phyloP scores from a whole-genome alignment of 2,113 vertebrate genomes.

The Phyllostomus hastatus region DNA sequence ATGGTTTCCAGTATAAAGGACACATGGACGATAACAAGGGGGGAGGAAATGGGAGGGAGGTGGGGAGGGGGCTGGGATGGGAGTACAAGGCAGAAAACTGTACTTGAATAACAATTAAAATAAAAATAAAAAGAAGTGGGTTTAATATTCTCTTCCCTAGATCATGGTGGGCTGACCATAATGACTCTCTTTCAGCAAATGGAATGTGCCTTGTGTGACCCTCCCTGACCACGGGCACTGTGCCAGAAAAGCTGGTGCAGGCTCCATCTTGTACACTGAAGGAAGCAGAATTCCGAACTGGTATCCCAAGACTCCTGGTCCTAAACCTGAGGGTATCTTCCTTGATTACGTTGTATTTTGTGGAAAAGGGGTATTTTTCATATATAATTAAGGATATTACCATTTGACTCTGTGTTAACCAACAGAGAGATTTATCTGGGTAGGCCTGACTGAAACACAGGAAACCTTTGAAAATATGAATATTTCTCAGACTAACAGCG shows the following conservation, averaged over 20 bases:
- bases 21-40: too few relatives aligned
- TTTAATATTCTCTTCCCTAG: neutral
- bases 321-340: neutral
- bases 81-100: too few relatives aligned
- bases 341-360: neutral
- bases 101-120: too few relatives aligned
- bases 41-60: too few relatives aligned
- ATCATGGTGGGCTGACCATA: neutral
- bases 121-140: neutral
- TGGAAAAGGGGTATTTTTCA: neutral
- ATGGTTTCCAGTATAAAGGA: too few relatives aligned
- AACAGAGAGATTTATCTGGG: neutral
- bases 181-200: neutral
- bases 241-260: neutral
- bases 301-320: rapidly evolving
- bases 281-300: neutral
- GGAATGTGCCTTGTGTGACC: neutral
- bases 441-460: neutral
- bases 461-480: neutral
- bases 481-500: neutral
- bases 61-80: too few relatives aligned
- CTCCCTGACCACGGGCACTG: rapidly evolving
- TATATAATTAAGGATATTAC: neutral
- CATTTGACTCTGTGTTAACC: neutral
- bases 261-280: rapidly evolving